Base-by-base conservation (phyloP, 2,888 invertebrate species). In the Neria commutata region DNA sequence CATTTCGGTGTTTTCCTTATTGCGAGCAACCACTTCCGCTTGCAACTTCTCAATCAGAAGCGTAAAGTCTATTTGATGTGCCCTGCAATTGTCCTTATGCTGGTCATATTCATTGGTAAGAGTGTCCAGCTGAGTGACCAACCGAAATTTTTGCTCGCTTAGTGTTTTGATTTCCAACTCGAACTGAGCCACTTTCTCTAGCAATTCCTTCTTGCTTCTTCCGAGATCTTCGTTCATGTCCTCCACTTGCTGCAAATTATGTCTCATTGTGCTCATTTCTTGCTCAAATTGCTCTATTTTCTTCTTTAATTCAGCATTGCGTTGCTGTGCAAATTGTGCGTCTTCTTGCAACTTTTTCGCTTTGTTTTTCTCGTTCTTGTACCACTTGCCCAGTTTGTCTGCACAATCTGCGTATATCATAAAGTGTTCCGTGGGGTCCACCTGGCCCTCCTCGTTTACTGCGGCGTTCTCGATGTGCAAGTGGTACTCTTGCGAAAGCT, bases 321-420 rank as follows among this genome's bases (percentile, higher is more conserved):
- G 61, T 8, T 63, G 49, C 21, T 64, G 58, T 23, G 65, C 51
- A 3, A 24, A 29, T 33, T 48, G 47, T 1, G 52, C 42, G 5
- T 62, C 58, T 1, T 67, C 58, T 48, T 67, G 64, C 23, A 70
- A 47, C 25, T 63, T 60, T 29, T 66, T 63, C 14, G 67, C 53
- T 3, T 56, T 54, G 14, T 54, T 56, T 17, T 60, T 64, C 24
- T 66, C 66, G 2, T 63, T 57, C 19, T 67, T 67, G 49, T 69
- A 73, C 8, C 60, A 65, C 10, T 58, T 48, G 16, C 65, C 55
- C n/a, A 76, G 62, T 49, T 67, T 67, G 6, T 74, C 63, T 4
- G 76, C 62, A 57, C 67, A 74, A 47, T 65, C 68, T n/a, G 68
- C 67, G 50, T 74, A 73, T 11, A 72, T 58, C 16, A 61, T 45